Evolutionary conservation across 1,140 invertebrate species (phyloP), one percentile per base, ranked within the genome.

Genomic region (Halesus radiatus): DNA sequence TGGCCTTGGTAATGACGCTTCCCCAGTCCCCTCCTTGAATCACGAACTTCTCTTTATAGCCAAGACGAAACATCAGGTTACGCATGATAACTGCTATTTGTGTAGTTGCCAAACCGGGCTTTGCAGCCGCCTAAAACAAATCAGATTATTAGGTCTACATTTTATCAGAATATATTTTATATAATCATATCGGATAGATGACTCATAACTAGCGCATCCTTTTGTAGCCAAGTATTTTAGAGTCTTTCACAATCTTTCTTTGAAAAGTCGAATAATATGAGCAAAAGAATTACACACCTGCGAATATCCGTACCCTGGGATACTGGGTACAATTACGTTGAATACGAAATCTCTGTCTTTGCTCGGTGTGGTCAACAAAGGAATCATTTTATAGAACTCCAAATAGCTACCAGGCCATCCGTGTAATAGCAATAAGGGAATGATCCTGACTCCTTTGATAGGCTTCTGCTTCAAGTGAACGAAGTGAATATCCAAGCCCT

Each of bases 391-490:
- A 82, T 95, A 94, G 86, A 97, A 98, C 87, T 98, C 96, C 15
- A 94, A 89, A 1, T 97, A 90, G 0, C 95, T 96, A 29, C 97
- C 96, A 3, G 97, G 97, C 97, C 97, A 98, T n/a, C 97, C 97
- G 85, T 98, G 96, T 4, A 96, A 84, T 0, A 98, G 26, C 0
- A 98, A 84, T 20, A 97, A 58, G 0, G 95, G 95, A 5, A 94
- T 81, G 0, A 96, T 90, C 26, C 88, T 92, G 18, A 85, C 22
- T 62, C 79, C 83, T 70, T 83, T 74, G 4, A 80, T 6, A 15
- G 53, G 22, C 16, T 13, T 23, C 54, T 77, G 85, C 37, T 85
- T 72, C 0, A 91, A 90, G 79, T 93, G 93, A 18, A 95, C 90
- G 82, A 92, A 96, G 86, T 96, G 95, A 64, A 97, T 92, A 79